Evolutionary conservation across 2,888 invertebrate genomes (phyloP).

Genomic region (Drosophila greeni): DNA sequence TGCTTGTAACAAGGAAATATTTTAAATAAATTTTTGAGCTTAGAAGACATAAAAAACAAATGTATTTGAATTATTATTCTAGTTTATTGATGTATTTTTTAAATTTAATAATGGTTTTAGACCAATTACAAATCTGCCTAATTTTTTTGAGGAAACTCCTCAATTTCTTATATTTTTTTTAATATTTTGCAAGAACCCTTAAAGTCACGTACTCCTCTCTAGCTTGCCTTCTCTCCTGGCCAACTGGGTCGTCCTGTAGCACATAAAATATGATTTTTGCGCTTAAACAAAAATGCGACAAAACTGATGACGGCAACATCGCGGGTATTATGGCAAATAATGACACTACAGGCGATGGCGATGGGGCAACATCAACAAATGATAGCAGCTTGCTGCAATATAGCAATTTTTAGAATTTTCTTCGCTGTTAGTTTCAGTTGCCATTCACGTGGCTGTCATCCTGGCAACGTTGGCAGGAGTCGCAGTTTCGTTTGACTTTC

Average conservation of each 20-base stretch:
- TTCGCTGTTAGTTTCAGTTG: slow-evolving; percentile 24
- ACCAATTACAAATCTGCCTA: no score
- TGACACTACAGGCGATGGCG: slow-evolving; percentile 41
- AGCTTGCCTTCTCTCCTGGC: slow-evolving; percentile 17
- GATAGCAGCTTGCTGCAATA: slow-evolving; percentile 58
- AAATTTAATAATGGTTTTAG: background rate
- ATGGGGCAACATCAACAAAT: slow-evolving; percentile 46
- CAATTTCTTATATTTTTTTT: background rate
- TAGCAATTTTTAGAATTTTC: slow-evolving; percentile 41
- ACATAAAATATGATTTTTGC: slow-evolving; percentile 61
- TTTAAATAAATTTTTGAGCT: background rate
- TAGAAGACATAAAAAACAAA: no score
- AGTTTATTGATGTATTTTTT: background rate
- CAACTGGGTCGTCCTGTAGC: slow-evolving; percentile 34
- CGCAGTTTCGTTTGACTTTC: slow-evolving; percentile 66
- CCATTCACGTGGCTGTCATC: slow-evolving; percentile 48
- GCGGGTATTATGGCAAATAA: slow-evolving; percentile 63
- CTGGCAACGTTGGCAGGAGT: slow-evolving; percentile 42
- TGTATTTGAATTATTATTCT: no score
- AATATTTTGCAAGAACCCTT: no score
- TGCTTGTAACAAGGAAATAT: no score
- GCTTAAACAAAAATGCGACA: slow-evolving; percentile 63
- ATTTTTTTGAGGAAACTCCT: background rate
- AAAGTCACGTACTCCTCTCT: slow-evolving; percentile 14
- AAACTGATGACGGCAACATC: slow-evolving; percentile 65